These are phyloP conservation scores for Frankliniella intonsa DNA, from an alignment of 2,888 invertebrate genomes.

Conservation along the genomic window DNA sequence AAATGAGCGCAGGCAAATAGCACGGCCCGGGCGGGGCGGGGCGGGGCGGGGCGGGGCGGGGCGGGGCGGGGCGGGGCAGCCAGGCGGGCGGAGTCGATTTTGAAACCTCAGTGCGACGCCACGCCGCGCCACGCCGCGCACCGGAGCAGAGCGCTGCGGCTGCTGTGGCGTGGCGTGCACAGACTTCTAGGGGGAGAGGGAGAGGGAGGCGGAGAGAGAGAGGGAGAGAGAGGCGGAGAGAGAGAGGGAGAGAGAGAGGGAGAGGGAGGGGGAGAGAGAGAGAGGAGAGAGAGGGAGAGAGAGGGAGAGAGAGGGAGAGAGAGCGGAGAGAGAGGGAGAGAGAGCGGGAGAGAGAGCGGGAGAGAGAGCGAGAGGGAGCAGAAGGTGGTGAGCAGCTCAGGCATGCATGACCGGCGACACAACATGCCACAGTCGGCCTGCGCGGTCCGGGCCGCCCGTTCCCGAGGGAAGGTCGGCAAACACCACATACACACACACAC, in stretches of 20 bases:
- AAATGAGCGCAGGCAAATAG: conserved; percentile 12
- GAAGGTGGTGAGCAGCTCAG: background rate
- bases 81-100: background rate
- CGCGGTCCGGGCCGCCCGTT: too few species aligned
- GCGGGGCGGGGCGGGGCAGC: too few species aligned
- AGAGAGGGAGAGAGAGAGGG: too few species aligned
- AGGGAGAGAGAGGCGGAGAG: too few species aligned
- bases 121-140: background rate
- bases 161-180: background rate
- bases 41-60: too few species aligned
- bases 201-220: too few species aligned
- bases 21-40: background rate
- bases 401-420: background rate
- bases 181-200: background rate
- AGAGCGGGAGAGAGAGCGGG: background rate
- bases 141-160: background rate
- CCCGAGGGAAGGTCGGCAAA: too few species aligned
- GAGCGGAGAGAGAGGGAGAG: too few species aligned
- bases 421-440: too few species aligned
- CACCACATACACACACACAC: too few species aligned
- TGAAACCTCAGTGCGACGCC: background rate
- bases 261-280: background rate
- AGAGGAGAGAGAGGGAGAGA: background rate
- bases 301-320: too few species aligned
- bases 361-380: background rate